Evolutionary conservation across 2,797 vertebrate species (phyloP), one percentile per base, ranked within the genome.

Genomic region (Sardinella longiceps): DNA sequence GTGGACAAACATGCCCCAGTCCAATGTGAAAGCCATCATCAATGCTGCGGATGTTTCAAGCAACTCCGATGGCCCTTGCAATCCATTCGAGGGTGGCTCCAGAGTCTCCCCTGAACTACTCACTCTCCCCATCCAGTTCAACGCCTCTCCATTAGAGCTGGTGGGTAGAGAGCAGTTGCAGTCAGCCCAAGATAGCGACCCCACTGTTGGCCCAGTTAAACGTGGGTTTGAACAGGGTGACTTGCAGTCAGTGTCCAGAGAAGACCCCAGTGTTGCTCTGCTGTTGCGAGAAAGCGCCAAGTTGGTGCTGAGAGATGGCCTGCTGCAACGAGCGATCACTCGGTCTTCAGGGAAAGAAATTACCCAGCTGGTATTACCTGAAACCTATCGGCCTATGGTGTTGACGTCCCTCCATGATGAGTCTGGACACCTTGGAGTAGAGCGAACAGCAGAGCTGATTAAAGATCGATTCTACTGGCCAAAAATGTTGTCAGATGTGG

Each of bases 391-490:
- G 1, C 30, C 33, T 33, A 58, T 81, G 33, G 86, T 87, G 1
- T 20, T 87, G 28, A 18, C 25, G 33, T 53, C 86, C 23, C 48
- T 87, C 33, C 84, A 87, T 33, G 56, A 87, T 80, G 86, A 87
- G 20, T 9, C 80, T 5, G 86, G 84, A 56, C 84, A 85, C 60
- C 77, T 87, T 9, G 84, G 82, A 14, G 33, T 74, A 12, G 84
- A 84, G 15, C 81, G 80, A 66, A 84, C 84, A 1, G 25, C 50
- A 20, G 86, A 87, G 23, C 82, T 63, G 4, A 7, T 87, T 11
- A 20, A 51, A 12, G 74, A 48, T 15, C 46, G 86, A 84, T 87
- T 84, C 80, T 87, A 70, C 9, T 85, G 82, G 86, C 84, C 86
- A 0, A 87, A 45, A 48, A 87, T 85, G 84, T 39, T 82, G 0